These are phyloP conservation scores for Motacilla alba DNA, from an alignment of 2,113 vertebrate genomes.

Conservation along the genomic window DNA sequence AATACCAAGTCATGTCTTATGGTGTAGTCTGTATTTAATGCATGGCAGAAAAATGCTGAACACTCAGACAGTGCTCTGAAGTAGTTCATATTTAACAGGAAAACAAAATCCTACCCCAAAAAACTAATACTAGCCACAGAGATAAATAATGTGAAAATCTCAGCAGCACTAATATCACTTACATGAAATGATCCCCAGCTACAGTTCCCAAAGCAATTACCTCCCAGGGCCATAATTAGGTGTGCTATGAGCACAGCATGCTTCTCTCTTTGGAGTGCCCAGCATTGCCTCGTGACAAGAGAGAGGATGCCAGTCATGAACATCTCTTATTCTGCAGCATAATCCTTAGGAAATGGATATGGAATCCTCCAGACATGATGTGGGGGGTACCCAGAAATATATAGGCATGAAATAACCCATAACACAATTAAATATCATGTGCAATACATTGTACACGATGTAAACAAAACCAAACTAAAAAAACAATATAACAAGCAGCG, in stretches of 20 bases:
- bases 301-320: neutral
- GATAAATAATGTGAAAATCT: neutral
- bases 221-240: neutral
- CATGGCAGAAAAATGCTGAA: neutral
- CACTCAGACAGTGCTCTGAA: neutral
- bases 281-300: neutral
- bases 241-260: neutral
- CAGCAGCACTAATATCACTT: neutral
- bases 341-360: neutral
- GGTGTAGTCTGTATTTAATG: neutral
- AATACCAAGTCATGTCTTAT: neutral
- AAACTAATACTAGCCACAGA: neutral
- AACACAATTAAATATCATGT: slow-evolving; percentile 29
- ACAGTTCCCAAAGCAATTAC: neutral
- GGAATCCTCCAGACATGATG: neutral
- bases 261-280: neutral
- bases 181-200: neutral
- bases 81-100: neutral
- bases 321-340: neutral
- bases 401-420: neutral
- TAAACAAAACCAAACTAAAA: slow-evolving; percentile 66
- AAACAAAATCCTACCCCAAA: neutral
- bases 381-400: neutral
- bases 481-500: slow-evolving; percentile 9
- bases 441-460: slow-evolving; percentile 40